These are phyloP conservation scores for Corythornis vintsioides DNA, from an alignment of 2,113 vertebrate species.

Conservation along the genomic window DNA sequence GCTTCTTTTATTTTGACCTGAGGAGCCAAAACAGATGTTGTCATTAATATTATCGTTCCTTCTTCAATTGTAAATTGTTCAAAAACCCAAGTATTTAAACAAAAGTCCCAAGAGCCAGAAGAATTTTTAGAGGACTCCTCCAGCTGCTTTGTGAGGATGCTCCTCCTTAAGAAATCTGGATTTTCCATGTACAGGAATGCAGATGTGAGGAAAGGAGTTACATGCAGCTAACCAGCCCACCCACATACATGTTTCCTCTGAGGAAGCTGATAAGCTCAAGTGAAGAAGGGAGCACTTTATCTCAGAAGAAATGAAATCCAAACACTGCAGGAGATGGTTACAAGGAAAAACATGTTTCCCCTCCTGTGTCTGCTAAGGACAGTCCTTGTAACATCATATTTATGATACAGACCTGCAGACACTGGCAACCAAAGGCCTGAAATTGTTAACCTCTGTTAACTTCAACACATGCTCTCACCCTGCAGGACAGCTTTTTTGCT, in stretches of 20 bases:
- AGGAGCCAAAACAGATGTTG: not conserved
- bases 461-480: constrained; percentile 60
- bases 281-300: not conserved
- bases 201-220: not conserved
- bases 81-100: not conserved
- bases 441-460: not conserved
- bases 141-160: not conserved
- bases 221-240: not conserved
- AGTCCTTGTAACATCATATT: not conserved
- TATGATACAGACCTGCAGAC: not conserved
- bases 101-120: not conserved
- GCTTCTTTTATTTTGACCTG: constrained; percentile 98
- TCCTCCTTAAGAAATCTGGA: not conserved
- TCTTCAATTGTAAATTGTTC: not conserved
- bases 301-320: not conserved
- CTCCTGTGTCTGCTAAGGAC: not conserved
- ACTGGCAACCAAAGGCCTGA: not conserved
- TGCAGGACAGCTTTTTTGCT: constrained; percentile 90
- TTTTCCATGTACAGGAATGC: not conserved
- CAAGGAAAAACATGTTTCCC: not conserved
- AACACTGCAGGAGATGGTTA: not conserved
- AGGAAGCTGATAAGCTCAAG: not conserved
- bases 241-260: not conserved
- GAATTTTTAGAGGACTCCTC: not conserved
- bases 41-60: not conserved